Percentiles rank a stretch among this genome's conserved stretches.
These are phyloP conservation scores for Caprella mutica DNA, from an alignment of 2,888 invertebrate genomes.

Conservation along the genomic window DNA sequence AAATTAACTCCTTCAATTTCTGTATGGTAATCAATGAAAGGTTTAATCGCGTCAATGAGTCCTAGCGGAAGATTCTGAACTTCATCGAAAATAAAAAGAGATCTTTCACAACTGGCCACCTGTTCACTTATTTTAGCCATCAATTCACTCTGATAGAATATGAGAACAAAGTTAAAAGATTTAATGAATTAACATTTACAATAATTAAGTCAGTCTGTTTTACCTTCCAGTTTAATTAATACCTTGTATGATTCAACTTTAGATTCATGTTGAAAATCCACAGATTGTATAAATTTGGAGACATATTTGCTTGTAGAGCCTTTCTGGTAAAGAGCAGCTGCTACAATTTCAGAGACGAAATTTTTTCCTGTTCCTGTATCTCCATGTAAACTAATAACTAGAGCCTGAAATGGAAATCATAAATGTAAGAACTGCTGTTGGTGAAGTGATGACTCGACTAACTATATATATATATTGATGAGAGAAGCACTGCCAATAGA, in stretches of 20 bases:
- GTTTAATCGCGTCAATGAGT: slow-evolving; percentile 70
- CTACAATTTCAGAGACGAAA: slow-evolving; percentile 65
- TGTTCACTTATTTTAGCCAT: slow-evolving; percentile 47
- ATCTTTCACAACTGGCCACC: slow-evolving; percentile 57
- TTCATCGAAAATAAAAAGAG: slow-evolving; percentile 93
- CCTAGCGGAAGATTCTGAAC: slow-evolving; percentile 81
- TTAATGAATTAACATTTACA: too few species aligned
- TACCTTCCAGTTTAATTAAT: slow-evolving; percentile 37
- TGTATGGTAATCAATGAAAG: slow-evolving; percentile 73
- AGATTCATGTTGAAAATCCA: slow-evolving; percentile 59
- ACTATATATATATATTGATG: too few species aligned
- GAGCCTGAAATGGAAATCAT: slow-evolving; percentile 46
- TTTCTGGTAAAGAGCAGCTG: slow-evolving; percentile 53
- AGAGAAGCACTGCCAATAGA: too few species aligned
- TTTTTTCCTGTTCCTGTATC: slow-evolving; percentile 90
- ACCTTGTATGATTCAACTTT: slow-evolving; percentile 50
- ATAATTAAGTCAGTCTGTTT: too few species aligned
- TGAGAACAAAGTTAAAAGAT: too few species aligned
- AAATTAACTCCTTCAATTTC: slow-evolving; percentile 60
- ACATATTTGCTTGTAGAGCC: slow-evolving; percentile 67
- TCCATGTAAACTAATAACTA: slow-evolving; percentile 89
- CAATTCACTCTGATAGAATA: slow-evolving; percentile 38
- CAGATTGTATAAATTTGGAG: slow-evolving; percentile 66
- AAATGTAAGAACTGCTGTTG: too few species aligned
- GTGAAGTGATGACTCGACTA: too few species aligned